A percentile compares a stretch with the other conserved stretches of the same genome.
phyloP scores from a whole-genome alignment of 1,140 invertebrate species.

The Lanistes nyassanus region DNA sequence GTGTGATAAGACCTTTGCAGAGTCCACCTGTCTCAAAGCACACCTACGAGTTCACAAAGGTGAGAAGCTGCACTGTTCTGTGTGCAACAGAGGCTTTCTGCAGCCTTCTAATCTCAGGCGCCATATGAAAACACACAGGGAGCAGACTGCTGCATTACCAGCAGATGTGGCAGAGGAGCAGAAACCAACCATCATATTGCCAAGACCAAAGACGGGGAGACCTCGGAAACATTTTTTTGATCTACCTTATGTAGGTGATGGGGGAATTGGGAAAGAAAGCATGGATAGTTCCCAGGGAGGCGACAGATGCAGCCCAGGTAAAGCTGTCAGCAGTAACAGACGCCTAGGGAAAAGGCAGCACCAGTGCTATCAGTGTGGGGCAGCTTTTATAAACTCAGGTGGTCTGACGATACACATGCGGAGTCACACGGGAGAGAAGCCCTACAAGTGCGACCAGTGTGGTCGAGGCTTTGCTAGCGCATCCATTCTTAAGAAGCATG shows the following conservation, averaged over 20 bases:
- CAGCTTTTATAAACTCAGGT: slow-evolving; percentile 89
- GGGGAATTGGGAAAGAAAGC: no score
- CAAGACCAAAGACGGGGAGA: no score
- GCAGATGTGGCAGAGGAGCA: no score
- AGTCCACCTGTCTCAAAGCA: slow-evolving; percentile 48
- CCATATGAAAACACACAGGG: slow-evolving; percentile 48
- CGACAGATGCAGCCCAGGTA: slow-evolving; percentile 35
- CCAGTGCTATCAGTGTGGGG: slow-evolving; percentile 70
- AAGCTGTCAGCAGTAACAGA: slow-evolving; percentile 48
- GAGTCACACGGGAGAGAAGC: slow-evolving; percentile 37
- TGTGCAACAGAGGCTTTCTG: slow-evolving; percentile 38
- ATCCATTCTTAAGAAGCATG: slow-evolving; percentile 48
- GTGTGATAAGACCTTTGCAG: slow-evolving; percentile 82
- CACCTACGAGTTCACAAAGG: slow-evolving; percentile 50
- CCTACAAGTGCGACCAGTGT: slow-evolving; percentile 70
- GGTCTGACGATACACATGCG: slow-evolving; percentile 57
- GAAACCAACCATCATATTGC: no score
- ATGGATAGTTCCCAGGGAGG: no score
- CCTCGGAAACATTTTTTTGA: no score
- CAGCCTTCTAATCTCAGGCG: slow-evolving; percentile 35
- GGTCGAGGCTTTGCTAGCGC: slow-evolving; percentile 78
- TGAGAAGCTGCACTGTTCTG: slow-evolving; percentile 47
- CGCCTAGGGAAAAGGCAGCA: slow-evolving; percentile 31
- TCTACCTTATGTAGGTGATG: no score
- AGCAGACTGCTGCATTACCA: slow-evolving; percentile 1